Evolutionary conservation across 2,888 invertebrate species (phyloP).

Genomic region (Tinea pellionella): DNA sequence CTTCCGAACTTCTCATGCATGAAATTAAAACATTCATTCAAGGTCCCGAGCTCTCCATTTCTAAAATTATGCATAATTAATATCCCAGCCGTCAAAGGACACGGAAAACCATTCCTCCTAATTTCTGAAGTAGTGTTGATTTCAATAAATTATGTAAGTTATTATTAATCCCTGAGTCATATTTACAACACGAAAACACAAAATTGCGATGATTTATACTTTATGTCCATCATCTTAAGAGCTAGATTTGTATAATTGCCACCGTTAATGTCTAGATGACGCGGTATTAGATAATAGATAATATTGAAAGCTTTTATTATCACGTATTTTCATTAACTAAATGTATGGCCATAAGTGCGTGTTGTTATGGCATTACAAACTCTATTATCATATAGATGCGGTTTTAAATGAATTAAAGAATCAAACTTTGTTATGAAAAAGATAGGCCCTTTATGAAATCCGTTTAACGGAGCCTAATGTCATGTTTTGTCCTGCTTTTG

Average conservation of each 20-base stretch:
- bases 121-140: background rate
- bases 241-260: background rate
- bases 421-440: background rate
- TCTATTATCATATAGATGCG: background rate
- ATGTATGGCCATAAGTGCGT: background rate
- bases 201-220: background rate
- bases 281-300: conserved; percentile 1
- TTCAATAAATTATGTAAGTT: background rate
- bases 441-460: background rate
- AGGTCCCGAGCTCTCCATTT: background rate
- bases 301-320: conserved; percentile 9
- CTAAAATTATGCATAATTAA: background rate
- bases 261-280: background rate
- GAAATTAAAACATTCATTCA: background rate
- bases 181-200: background rate
- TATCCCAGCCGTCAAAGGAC: background rate
- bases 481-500: background rate
- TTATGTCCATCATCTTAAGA: background rate
- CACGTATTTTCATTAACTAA: conserved; percentile 1
- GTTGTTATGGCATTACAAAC: background rate
- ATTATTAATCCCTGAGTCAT: background rate
- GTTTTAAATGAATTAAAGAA: background rate
- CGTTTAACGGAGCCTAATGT: background rate
- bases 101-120: background rate
- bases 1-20: background rate